Evolutionary conservation across 2,113 vertebrate genomes (phyloP).

Genomic region (Echinops telfairi): DNA sequence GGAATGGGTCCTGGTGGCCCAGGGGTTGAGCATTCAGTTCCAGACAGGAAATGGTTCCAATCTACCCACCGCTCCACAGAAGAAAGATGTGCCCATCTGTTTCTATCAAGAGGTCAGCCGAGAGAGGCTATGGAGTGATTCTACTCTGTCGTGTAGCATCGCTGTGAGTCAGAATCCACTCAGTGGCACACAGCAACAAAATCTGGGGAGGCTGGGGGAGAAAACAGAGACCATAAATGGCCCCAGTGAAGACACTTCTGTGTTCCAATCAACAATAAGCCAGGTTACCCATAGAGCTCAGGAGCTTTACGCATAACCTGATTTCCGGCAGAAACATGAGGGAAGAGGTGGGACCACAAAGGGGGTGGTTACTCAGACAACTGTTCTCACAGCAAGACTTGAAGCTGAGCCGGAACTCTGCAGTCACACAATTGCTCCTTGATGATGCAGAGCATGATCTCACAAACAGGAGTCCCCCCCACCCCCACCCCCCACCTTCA

Average conservation of each 20-base stretch:
- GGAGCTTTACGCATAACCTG: background rate
- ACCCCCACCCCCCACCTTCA: fast-evolving
- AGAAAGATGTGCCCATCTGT: background rate
- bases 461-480: slow-evolving; percentile 26
- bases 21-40: background rate
- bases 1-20: background rate
- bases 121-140: background rate
- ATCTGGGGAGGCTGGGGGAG: background rate
- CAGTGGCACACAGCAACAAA: background rate
- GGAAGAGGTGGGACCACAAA: background rate
- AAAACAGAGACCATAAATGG: background rate
- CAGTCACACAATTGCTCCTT: slow-evolving; percentile 27
- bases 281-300: background rate
- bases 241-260: background rate
- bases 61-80: background rate
- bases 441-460: slow-evolving; percentile 74
- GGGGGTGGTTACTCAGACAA: background rate
- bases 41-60: background rate
- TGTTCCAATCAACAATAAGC: background rate
- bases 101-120: background rate
- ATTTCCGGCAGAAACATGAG: background rate
- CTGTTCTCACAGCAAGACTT: background rate
- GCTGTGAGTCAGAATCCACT: background rate
- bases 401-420: slow-evolving; percentile 1
- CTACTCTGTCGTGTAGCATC: background rate